phyloP scores from a whole-genome alignment of 2,888 invertebrate species.

The Pristionchus maxplancki region DNA sequence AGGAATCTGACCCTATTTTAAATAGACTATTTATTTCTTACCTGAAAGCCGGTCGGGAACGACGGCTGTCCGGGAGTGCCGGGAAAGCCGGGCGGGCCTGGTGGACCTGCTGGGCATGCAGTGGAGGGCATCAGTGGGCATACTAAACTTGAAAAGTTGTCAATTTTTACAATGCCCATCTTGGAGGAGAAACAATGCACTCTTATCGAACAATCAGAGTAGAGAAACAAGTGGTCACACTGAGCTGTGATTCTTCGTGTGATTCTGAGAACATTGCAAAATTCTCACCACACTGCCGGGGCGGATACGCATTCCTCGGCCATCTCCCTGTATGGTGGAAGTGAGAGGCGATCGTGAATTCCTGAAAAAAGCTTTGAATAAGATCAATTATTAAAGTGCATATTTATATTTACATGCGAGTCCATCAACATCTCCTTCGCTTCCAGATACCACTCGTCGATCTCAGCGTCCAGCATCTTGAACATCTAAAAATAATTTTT shows the following conservation, averaged over 20 bases:
- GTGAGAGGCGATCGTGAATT: slow-evolving; percentile 15
- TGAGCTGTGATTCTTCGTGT: too few species aligned
- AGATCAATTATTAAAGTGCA: too few species aligned
- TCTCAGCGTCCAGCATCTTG: not conserved
- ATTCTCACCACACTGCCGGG: not conserved
- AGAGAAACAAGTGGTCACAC: too few species aligned
- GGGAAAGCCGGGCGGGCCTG: slow-evolving; percentile 7
- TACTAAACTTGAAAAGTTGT: too few species aligned
- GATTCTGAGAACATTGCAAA: too few species aligned
- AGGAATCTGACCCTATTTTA: too few species aligned
- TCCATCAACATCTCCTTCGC: slow-evolving; percentile 41
- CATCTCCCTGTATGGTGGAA: not conserved
- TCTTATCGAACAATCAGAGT: too few species aligned
- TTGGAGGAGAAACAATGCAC: too few species aligned
- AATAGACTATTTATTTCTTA: not conserved
- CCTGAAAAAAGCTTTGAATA: not conserved
- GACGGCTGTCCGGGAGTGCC: slow-evolving; percentile 25
- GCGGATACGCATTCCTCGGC: slow-evolving; percentile 24
- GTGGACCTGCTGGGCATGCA: not conserved
- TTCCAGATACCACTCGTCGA: slow-evolving; percentile 26
- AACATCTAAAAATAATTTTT: too few species aligned
- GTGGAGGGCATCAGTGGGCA: slow-evolving; percentile 20
- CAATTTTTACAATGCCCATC: too few species aligned
- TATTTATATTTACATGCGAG: too few species aligned
- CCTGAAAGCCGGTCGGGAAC: slow-evolving; percentile 33